Base-by-base conservation (phyloP, 2,888 invertebrate genomes). In the Drosophila prostipennis region DNA sequence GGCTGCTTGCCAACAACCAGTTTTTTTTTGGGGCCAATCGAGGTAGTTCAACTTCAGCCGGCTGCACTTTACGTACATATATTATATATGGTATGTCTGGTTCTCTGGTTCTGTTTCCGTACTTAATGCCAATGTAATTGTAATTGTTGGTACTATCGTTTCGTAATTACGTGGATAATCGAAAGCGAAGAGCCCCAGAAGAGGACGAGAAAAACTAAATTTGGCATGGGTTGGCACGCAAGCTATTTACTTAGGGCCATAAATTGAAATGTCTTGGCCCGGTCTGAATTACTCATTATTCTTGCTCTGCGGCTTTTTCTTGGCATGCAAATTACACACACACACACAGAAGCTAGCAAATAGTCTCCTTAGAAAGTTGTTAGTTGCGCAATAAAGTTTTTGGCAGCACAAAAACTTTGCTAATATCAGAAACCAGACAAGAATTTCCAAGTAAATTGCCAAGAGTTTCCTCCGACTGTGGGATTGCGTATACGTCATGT, bases 161-260 rank as follows among this genome's bases (percentile, higher is more conserved):
- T 75, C 70, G 80, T 77, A 82, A 87, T 84, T 87, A 79, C 77
- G 74, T 74, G 74, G 77, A 77, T 82, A 79, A 77, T 87, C 87
- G 59, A 79, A 69, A 61, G 68, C 67, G 64, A 51, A 76, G 69
- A 60, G 60, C 32, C 55, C 19, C 29, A 10, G 67, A 70, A 37
- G 59, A 68, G 72, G 58, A 52, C 45, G 53, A 48, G 57, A 63
- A 63, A 56, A 67, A 40, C 65, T 64, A 60, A 71, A 79, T 69
- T 79, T 75, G 58, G 77, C 67, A 65, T 54, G 54, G 51, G n/a
- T n/a, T 19, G 63, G 61, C 82, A 81, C 71, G 77, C 82, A 80
- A 87, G 51, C 74, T 61, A 74, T 68, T 78, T 79, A 73, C 51
- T 71, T 71, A 72, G 70, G 70, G 70, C 45, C 73, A 71, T 71